Evolutionary conservation across 1,140 invertebrate species (phyloP), one percentile per base, ranked within the genome.

Genomic region (Eupeodes corollae): DNA sequence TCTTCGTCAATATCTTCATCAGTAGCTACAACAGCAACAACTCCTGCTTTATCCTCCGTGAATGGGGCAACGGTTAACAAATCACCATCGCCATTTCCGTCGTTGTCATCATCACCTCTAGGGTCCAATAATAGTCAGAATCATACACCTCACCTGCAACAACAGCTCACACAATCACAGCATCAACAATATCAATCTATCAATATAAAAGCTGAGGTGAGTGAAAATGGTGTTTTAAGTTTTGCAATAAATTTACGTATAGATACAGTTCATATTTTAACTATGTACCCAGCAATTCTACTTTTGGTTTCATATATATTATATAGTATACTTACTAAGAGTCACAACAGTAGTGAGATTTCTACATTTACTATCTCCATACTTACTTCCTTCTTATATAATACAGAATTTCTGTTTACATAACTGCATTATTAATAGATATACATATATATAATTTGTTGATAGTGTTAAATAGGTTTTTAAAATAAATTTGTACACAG

Each of bases 161-260:
- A 16, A 55, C 58, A 35, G 55, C 61, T 14, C n/a, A 55, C 61
- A 37, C 58, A 15, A 54, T 58, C 52, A 56, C 55, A 16, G 54
- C 61, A 43, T 5, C 35, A 37, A 11, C 35, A 13, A 37, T 37
- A 37, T 15, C 13, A 37, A 3, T 56, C 61, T 35, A 57, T 65
- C 49, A 64, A 65, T 58, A 64, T 65, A 16, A 65, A 65, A 53
- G 64, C 62, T 53, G 62, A 65, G 62, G 62, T 65, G 57, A 65
- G 62, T 65, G 53, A 45, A 5, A 14, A 6, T 37, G 35, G 5
- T 31, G 2, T 6, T n/a, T 44, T 33, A 31, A 21, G 33, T 35
- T 44, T 32, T 3, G 15, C n/a, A 31, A 44, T 33, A 18, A 18
- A 16, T 12, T 11, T 44, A 44, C 42, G 30, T 32, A 21, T n/a